phyloP scores from a whole-genome alignment of 2,113 vertebrate species.

The Corydoras sp. region DNA sequence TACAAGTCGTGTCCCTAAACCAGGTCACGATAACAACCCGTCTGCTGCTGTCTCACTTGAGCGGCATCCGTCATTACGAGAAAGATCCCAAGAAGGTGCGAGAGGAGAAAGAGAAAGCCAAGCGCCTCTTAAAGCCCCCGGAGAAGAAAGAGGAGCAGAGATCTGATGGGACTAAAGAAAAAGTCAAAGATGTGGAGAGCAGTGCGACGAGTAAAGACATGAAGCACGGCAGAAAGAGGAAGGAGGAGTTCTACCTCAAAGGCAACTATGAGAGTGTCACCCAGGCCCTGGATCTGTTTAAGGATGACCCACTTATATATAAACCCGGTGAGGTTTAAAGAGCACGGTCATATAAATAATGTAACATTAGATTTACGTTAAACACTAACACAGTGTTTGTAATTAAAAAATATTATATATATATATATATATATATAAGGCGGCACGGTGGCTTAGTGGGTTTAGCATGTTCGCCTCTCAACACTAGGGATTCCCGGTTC shows the following conservation, averaged over 20 bases:
- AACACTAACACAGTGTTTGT: no score
- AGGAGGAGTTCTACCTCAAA: conserved; percentile 90
- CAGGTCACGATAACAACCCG: conserved; percentile 87
- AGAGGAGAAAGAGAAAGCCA: conserved; percentile 75
- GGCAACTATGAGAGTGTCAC: conserved; percentile 82
- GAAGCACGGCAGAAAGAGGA: conserved; percentile 63
- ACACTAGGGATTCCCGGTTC: no score
- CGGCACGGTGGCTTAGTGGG: no score
- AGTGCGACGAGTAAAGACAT: conserved; percentile 50
- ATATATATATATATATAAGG: no score
- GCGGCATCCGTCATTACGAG: conserved; percentile 96
- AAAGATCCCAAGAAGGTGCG: conserved; percentile 85
- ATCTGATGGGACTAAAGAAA: conserved; percentile 53
- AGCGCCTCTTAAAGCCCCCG: conserved; percentile 62
- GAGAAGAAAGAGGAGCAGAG: conserved; percentile 54
- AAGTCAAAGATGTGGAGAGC: conserved; percentile 53
- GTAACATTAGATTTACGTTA: no score
- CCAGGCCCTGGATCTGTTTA: conserved; percentile 86
- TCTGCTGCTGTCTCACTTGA: conserved; percentile 86
- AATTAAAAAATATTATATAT: no score
- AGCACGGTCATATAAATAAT: no score
- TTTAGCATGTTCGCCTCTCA: no score
- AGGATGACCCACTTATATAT: conserved; percentile 91
- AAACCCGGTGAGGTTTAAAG: conserved; percentile 79
- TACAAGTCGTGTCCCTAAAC: conserved; percentile 21